Conservation (phyloP, 1,140 invertebrate genomes). For the Bombus sylvicola region DNA sequence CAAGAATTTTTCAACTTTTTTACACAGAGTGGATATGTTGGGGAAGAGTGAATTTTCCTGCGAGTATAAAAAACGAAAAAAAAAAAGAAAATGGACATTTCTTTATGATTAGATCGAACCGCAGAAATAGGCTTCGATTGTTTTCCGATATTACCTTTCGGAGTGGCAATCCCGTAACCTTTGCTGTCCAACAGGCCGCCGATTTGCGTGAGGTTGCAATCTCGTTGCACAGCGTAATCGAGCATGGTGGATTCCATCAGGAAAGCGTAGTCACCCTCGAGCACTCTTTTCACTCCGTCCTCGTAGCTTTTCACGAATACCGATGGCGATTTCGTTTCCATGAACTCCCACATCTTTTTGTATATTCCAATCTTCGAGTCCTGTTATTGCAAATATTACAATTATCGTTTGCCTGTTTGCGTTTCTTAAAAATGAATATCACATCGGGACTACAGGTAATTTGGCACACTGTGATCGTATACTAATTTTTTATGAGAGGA, state of each 20-base stretch:
- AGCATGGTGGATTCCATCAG: slow-evolving; percentile 99
- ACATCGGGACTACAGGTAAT: too few relatives aligned
- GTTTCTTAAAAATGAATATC: not conserved
- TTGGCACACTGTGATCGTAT: not conserved
- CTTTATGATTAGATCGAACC: too few relatives aligned
- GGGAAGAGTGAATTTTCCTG: not conserved
- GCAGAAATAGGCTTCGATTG: not conserved
- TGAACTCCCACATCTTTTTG: slow-evolving; percentile 98
- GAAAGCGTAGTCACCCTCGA: slow-evolving; percentile 97
- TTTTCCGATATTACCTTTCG: slow-evolving; percentile 85
- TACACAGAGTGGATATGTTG: not conserved
- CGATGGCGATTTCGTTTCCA: slow-evolving; percentile 91
- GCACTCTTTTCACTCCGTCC: slow-evolving; percentile 92
- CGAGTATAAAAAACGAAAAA: not conserved
- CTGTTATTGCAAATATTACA: slow-evolving; percentile 80
- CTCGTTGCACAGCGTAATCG: slow-evolving; percentile 96
- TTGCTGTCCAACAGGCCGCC: slow-evolving; percentile 97
- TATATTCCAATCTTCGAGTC: slow-evolving; percentile 98
- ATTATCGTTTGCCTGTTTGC: not conserved
- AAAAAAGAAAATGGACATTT: not conserved
- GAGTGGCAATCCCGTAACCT: slow-evolving; percentile 94
- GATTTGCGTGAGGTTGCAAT: slow-evolving; percentile 99
- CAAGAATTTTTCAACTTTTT: not conserved
- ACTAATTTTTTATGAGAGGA: not conserved
- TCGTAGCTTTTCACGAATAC: slow-evolving; percentile 95